Evolutionary conservation across 2,888 invertebrate species (phyloP).

Genomic region (Leucoma salicis): DNA sequence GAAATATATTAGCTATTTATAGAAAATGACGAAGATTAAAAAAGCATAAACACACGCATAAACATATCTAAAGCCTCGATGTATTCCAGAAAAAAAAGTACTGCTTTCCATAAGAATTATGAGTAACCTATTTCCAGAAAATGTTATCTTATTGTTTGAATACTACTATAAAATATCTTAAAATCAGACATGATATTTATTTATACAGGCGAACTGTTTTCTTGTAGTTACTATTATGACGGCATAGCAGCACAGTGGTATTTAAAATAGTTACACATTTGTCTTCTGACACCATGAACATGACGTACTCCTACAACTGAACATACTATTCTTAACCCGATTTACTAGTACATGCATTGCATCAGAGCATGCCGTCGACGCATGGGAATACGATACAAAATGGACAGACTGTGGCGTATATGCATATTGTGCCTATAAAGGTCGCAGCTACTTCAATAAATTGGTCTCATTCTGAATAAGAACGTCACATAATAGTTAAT

Average conservation of each 20-base stretch:
- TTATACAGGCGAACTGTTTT: neutral
- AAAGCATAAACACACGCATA: too few species aligned
- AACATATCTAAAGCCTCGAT: too few species aligned
- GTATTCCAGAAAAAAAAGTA: too few species aligned
- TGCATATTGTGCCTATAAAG: conserved; percentile 21
- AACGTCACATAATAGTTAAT: too few species aligned
- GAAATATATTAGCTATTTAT: too few species aligned
- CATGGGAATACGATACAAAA: conserved; percentile 50
- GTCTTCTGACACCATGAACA: conserved; percentile 3
- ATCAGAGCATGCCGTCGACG: conserved; percentile 52
- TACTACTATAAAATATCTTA: conserved; percentile 4
- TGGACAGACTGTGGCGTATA: conserved; percentile 24
- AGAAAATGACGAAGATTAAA: too few species aligned
- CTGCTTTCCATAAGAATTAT: too few species aligned
- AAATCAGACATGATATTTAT: neutral
- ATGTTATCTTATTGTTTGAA: conserved; percentile 20
- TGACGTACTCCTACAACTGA: conserved; percentile 10
- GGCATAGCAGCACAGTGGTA: neutral
- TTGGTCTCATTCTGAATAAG: conserved; percentile 6
- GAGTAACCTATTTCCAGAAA: too few species aligned
- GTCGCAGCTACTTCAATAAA: conserved; percentile 8
- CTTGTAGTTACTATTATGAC: too few species aligned
- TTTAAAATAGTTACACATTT: neutral
- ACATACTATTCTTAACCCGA: conserved; percentile 39
- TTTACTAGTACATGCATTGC: conserved; percentile 45